Conservation (phyloP, 2,113 vertebrate genomes). For the Echinops telfairi region DNA sequence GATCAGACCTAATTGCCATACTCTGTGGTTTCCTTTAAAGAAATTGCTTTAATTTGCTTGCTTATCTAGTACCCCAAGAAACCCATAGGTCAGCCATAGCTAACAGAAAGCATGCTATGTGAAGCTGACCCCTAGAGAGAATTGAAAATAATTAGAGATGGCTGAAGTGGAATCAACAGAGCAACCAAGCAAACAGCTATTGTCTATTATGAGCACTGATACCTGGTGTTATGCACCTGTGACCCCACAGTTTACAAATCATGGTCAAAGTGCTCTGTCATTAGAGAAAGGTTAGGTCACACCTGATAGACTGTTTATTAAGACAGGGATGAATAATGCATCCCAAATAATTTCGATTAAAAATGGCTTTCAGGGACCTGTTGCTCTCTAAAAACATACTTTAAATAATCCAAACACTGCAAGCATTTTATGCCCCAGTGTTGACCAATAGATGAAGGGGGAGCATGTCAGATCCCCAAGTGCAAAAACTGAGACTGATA, state of each 20-base stretch:
- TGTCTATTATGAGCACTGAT: background rate
- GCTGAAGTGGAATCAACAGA: background rate
- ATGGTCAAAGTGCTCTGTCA: conserved; percentile 25
- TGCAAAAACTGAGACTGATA: background rate
- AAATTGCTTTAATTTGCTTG: background rate
- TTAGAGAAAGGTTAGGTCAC: conserved; percentile 33
- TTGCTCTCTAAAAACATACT: background rate
- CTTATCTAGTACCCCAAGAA: background rate
- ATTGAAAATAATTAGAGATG: background rate
- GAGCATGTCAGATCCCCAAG: background rate
- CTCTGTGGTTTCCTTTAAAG: background rate
- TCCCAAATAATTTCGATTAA: background rate
- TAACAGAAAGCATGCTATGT: background rate
- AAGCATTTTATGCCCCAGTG: conserved; percentile 39
- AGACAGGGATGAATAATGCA: conserved; percentile 6
- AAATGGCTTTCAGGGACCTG: conserved; percentile 25
- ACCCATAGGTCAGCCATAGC: background rate
- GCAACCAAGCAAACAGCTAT: background rate
- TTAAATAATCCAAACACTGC: conserved; percentile 35
- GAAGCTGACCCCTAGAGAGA: conserved; percentile 30
- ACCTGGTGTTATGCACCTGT: background rate
- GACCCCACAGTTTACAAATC: conserved; percentile 4
- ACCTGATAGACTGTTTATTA: conserved; percentile 7
- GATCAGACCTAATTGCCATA: background rate
- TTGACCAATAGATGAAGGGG: background rate